These are phyloP conservation scores for Drosophila bocki DNA, from an alignment of 1,140 invertebrate species.

Conservation along the genomic window DNA sequence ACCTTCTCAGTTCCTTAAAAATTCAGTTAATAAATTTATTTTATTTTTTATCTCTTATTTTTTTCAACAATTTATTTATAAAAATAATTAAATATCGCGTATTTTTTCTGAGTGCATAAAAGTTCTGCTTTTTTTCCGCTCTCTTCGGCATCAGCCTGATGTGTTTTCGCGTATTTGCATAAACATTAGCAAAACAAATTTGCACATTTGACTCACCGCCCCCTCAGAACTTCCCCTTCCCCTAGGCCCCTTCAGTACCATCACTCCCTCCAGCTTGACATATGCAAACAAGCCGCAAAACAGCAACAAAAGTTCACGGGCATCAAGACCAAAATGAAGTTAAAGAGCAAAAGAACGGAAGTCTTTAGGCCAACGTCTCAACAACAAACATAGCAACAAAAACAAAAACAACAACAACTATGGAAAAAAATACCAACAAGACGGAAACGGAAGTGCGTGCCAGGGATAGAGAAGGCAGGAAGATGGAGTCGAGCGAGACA, in stretches of 20 bases:
- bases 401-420: constrained; percentile 19
- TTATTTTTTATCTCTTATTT: no score
- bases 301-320: constrained; percentile 49
- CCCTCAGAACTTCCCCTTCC: constrained; percentile 34
- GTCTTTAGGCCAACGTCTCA: constrained; percentile 74
- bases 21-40: no score
- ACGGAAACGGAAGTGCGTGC: constrained; percentile 79
- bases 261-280: constrained; percentile 54
- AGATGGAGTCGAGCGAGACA: constrained; percentile 12
- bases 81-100: background rate
- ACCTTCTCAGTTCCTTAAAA: no score
- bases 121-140: constrained; percentile 26
- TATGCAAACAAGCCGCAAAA: constrained; percentile 75
- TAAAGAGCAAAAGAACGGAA: constrained; percentile 68
- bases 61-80: no score
- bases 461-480: constrained; percentile 31
- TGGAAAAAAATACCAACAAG: constrained; percentile 50
- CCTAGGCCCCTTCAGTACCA: background rate
- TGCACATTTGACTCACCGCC: constrained; percentile 71
- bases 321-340: constrained; percentile 62
- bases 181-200: constrained; percentile 84
- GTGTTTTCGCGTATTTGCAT: constrained; percentile 76
- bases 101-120: background rate
- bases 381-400: constrained; percentile 10
- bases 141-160: constrained; percentile 37